These are phyloP conservation scores for Eurypyga helias DNA, from an alignment of 2,113 vertebrate genomes.

Conservation along the genomic window DNA sequence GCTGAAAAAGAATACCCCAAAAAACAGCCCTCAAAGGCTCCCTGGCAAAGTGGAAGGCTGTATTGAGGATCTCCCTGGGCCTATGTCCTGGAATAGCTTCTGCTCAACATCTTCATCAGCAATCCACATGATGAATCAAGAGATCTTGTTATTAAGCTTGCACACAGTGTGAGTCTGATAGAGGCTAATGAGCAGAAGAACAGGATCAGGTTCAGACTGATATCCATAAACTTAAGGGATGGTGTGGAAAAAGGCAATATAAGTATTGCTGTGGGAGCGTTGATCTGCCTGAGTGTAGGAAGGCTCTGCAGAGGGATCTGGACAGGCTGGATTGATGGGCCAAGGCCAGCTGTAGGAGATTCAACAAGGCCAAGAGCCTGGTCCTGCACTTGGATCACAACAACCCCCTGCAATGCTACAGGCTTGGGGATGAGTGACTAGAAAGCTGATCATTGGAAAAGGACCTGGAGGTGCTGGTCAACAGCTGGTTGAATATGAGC, in stretches of 20 bases:
- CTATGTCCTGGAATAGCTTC: not conserved
- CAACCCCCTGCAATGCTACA: no score
- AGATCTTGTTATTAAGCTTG: not conserved
- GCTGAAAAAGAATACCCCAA: not conserved
- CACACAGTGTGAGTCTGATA: rapidly evolving
- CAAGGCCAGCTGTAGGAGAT: no score
- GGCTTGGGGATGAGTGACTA: no score
- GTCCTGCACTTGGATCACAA: no score
- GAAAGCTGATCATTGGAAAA: no score
- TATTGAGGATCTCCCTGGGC: not conserved
- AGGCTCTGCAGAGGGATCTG: no score
- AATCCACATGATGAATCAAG: not conserved
- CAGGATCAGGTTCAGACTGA: not conserved
- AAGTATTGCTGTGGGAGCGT: not conserved
- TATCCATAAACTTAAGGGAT: not conserved
- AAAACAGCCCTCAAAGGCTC: not conserved
- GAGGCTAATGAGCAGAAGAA: not conserved
- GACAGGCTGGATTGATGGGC: no score
- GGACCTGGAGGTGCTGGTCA: no score
- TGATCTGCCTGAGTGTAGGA: no score
- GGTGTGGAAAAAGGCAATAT: not conserved
- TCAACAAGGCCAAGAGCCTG: no score
- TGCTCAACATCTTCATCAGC: not conserved
- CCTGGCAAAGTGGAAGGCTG: not conserved
- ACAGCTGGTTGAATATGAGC: no score